Evolutionary conservation across 2,797 vertebrate genomes (phyloP).

Genomic region (Poeciliopsis turneri): DNA sequence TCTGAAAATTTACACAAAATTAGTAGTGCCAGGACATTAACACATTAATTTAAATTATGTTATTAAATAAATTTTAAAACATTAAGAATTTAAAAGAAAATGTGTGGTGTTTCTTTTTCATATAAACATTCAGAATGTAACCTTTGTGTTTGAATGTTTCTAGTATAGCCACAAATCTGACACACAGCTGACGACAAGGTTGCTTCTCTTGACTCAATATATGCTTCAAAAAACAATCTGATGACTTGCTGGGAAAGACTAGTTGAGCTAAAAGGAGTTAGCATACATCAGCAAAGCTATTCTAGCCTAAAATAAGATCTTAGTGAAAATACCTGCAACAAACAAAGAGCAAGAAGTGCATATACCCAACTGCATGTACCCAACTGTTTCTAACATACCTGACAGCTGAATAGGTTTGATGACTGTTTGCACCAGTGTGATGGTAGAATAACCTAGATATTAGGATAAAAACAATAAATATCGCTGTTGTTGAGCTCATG

Average conservation of each 20-base stretch:
- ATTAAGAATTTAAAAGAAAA: neutral
- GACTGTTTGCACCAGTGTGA: neutral
- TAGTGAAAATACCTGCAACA: neutral
- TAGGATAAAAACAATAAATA: neutral
- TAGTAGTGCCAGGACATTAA: neutral
- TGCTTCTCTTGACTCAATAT: neutral
- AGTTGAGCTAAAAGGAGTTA: neutral
- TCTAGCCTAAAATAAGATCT: neutral
- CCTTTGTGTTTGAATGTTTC: neutral
- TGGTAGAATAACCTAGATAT: neutral
- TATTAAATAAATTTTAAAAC: too few relatives aligned
- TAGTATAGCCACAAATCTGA: neutral
- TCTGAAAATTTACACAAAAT: neutral
- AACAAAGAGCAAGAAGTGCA: neutral
- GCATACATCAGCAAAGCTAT: neutral
- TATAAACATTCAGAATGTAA: neutral
- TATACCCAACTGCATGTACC: neutral
- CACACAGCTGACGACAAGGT: neutral
- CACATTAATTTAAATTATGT: neutral
- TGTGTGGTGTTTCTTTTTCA: neutral
- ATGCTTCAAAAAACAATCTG: neutral
- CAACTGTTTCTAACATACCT: neutral
- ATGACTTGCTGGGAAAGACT: neutral
- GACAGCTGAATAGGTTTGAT: neutral
- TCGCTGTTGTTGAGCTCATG: neutral